Conservation (phyloP, 2,797 vertebrate genomes). For the Artibeus lituratus region DNA sequence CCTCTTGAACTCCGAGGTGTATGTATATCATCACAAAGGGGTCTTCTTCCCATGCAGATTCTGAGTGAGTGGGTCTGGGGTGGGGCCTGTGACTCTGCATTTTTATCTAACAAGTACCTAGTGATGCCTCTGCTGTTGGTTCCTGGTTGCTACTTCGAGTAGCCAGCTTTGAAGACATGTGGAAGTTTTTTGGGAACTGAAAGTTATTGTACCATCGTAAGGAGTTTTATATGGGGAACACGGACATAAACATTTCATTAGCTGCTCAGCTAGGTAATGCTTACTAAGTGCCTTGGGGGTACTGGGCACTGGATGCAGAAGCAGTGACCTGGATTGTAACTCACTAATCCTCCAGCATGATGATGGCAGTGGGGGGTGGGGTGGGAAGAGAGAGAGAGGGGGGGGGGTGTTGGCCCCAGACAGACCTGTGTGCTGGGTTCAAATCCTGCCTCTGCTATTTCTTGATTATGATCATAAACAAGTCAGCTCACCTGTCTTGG, state of each 20-base stretch:
- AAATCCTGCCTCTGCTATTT: neutral
- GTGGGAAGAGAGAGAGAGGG: neutral
- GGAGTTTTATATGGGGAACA: neutral
- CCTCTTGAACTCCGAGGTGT: neutral
- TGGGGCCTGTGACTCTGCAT: neutral
- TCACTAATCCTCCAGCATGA: neutral
- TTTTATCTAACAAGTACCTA: neutral
- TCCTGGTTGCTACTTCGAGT: neutral
- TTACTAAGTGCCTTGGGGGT: neutral
- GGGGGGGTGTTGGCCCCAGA: neutral
- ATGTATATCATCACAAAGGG: rapidly evolving
- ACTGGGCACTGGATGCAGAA: neutral
- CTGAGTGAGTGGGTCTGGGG: neutral
- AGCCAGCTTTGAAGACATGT: neutral
- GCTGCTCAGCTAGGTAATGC: neutral
- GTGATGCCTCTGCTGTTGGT: neutral
- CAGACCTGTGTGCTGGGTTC: neutral
- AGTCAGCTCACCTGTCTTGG: neutral
- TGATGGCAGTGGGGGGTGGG: neutral
- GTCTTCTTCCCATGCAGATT: neutral
- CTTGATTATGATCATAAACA: neutral
- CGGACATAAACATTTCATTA: neutral
- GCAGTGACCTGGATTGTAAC: neutral
- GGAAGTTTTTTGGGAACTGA: neutral
- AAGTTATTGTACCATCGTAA: too few relatives aligned